These are phyloP conservation scores for Drosophila hydei DNA, from an alignment of 1,140 invertebrate genomes.

Conservation along the genomic window DNA sequence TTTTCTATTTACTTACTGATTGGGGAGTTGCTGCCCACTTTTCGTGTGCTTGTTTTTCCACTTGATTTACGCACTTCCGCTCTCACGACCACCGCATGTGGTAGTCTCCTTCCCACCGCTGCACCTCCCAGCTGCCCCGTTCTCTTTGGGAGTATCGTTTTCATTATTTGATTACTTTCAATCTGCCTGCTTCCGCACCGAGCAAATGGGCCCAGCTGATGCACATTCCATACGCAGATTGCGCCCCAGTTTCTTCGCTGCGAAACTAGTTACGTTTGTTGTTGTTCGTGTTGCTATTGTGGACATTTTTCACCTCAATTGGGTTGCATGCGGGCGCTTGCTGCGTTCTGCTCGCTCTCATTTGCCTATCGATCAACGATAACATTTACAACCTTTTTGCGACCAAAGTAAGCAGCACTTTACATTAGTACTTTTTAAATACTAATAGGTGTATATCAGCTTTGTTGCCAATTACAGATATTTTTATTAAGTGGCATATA, in stretches of 20 bases:
- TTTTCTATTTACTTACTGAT: not conserved
- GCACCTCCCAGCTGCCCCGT: not conserved
- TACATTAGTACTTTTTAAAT: too few species aligned
- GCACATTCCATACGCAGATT: conserved; percentile 43
- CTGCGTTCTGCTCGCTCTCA: conserved; percentile 10
- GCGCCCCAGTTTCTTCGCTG: conserved; percentile 55
- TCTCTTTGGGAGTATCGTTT: conserved; percentile 4
- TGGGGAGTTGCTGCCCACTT: conserved; percentile 10
- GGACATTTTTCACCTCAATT: conserved; percentile 28
- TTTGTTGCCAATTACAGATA: not conserved
- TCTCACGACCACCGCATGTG: conserved; percentile 16
- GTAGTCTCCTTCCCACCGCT: not conserved
- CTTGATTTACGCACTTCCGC: conserved; percentile 80
- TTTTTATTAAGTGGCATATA: too few species aligned
- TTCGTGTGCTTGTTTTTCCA: conserved; percentile 30
- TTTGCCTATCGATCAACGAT: conserved; percentile 40
- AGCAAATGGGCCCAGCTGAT: conserved; percentile 32
- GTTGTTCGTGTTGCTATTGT: conserved; percentile 3
- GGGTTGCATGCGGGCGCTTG: conserved; percentile 33
- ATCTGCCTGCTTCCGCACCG: conserved; percentile 57
- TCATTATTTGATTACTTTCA: conserved; percentile 69
- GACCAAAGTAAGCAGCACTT: too few species aligned
- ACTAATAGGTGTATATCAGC: too few species aligned
- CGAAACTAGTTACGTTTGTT: conserved; percentile 5
- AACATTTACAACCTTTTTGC: conserved; percentile 7